These are phyloP conservation scores for Uloborus diversus DNA, from an alignment of 1,140 invertebrate species.

Conservation along the genomic window DNA sequence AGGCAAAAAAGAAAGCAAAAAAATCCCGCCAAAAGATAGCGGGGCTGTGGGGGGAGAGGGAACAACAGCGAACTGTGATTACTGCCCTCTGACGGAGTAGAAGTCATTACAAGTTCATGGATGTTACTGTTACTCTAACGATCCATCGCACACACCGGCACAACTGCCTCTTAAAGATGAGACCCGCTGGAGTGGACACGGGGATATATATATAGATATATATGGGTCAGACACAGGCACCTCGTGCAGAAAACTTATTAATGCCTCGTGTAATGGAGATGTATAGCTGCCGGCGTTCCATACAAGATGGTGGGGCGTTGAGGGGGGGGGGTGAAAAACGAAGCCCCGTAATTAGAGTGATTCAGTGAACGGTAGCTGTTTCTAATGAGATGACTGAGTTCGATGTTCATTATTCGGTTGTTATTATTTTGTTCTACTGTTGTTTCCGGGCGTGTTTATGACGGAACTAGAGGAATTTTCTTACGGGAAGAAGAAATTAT, in stretches of 20 bases:
- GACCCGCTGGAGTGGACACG: slow-evolving; percentile 40
- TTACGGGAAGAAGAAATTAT: no score
- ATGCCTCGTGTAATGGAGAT: slow-evolving; percentile 51
- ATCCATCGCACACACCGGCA: slow-evolving; percentile 16
- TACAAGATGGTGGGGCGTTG: background rate
- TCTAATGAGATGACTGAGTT: slow-evolving; percentile 51
- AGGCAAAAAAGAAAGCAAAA: background rate
- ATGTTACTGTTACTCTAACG: slow-evolving; percentile 40
- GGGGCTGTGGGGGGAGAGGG: background rate
- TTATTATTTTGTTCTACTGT: slow-evolving; percentile 30
- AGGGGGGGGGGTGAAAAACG: background rate
- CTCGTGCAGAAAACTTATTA: slow-evolving; percentile 55
- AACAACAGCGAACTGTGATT: background rate
- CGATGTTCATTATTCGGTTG: slow-evolving; percentile 52
- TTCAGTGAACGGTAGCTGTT: slow-evolving; percentile 50
- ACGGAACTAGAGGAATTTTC: no score
- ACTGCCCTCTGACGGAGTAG: background rate
- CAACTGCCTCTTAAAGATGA: slow-evolving; percentile 37
- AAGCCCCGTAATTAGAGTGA: slow-evolving; percentile 45
- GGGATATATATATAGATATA: slow-evolving; percentile 3
- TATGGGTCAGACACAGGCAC: slow-evolving; percentile 16
- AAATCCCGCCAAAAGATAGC: background rate
- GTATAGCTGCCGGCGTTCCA: slow-evolving; percentile 19
- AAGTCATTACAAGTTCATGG: slow-evolving; percentile 42
- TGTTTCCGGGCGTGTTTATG: no score